Evolutionary conservation across 2,888 invertebrate genomes (phyloP), one percentile per base, ranked within the genome.

Genomic region (Steinernema carpocapsae): DNA sequence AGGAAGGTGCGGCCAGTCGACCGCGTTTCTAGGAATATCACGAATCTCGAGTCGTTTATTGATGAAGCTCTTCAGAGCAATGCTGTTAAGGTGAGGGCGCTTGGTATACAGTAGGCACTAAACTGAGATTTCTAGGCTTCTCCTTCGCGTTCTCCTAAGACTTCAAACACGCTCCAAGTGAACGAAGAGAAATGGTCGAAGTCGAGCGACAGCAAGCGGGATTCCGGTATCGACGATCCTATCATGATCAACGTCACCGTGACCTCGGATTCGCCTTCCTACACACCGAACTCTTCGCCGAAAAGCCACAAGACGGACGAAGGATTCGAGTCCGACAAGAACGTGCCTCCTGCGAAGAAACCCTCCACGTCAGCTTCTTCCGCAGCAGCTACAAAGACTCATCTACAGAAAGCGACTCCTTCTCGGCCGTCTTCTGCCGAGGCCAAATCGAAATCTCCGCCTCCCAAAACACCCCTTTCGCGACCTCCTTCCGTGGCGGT

Each of bases 31-130:
- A 22, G 56, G 24, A 56, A 56, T 26, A 19, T 56, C 56, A 24
- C 51, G 70, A 72, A 75, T 43, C 51, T 75, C 45, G 75, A 75
- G 71, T 45, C 75, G 14, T 75, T 75, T 43, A 72, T 75, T 32
- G 75, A 75, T 43, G 59, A 74, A 75, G 75, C 72, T 6, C 75
- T 75, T 12, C 22, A 26, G 26, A 26, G 22, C 56, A 56, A 24
- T 19, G 2, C 6, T 12, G 26, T 56, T 26, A 56, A 56, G 56
- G 56, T 56, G 26, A 22, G 22, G 2, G 56, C 56, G 14, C 43
- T n/a, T n/a, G n/a, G n/a, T n/a, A n/a, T n/a, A n/a, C n/a, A n/a
- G n/a, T n/a, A n/a, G n/a, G n/a, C n/a, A n/a, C 43, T 7, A 12
- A 43, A 43, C 43, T 14, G 14, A 3, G 22, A 14, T 12, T 26